phyloP scores from a whole-genome alignment of 2,888 invertebrate species.

The Pyralis farinalis region DNA sequence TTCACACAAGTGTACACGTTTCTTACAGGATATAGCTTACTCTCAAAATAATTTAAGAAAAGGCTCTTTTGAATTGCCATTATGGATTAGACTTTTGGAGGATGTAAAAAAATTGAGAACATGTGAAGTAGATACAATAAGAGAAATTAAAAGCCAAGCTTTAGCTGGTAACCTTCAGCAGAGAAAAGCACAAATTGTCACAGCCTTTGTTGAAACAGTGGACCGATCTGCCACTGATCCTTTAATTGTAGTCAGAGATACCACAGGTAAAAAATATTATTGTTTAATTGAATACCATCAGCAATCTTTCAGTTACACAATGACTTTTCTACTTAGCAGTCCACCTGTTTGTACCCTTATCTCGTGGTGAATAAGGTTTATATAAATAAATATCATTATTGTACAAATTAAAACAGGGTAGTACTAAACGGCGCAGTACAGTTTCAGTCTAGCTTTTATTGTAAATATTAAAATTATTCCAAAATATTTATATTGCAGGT shows the following conservation, averaged over 20 bases:
- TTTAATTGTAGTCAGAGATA: slow-evolving; percentile 58
- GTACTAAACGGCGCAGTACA: too few species aligned
- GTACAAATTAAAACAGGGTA: too few species aligned
- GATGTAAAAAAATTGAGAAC: slow-evolving; percentile 49
- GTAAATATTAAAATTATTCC: too few species aligned
- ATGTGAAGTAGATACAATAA: slow-evolving; percentile 52
- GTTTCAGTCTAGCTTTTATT: too few species aligned
- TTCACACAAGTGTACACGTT: too few species aligned
- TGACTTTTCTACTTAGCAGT: too few species aligned
- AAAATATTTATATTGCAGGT: slow-evolving; percentile 34
- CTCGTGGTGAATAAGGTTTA: too few species aligned
- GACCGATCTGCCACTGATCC: slow-evolving; percentile 68
- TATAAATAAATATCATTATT: too few species aligned
- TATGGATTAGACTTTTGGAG: slow-evolving; percentile 52
- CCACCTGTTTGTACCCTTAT: too few species aligned
- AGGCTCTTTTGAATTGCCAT: slow-evolving; percentile 56
- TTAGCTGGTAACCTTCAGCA: slow-evolving; percentile 47
- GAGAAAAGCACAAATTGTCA: slow-evolving; percentile 59
- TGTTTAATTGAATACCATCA: too few species aligned
- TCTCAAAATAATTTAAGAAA: slow-evolving; percentile 47
- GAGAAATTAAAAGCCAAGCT: slow-evolving; percentile 57
- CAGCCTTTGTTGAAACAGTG: slow-evolving; percentile 62
- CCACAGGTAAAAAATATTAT: slow-evolving; percentile 49
- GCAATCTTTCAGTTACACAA: too few species aligned
- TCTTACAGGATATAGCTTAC: slow-evolving; percentile 60